Percentiles rank a stretch among this genome's conserved stretches.
These are phyloP conservation scores for Syndactyla subalaris DNA, from an alignment of 2,797 vertebrate species.

Conservation along the genomic window DNA sequence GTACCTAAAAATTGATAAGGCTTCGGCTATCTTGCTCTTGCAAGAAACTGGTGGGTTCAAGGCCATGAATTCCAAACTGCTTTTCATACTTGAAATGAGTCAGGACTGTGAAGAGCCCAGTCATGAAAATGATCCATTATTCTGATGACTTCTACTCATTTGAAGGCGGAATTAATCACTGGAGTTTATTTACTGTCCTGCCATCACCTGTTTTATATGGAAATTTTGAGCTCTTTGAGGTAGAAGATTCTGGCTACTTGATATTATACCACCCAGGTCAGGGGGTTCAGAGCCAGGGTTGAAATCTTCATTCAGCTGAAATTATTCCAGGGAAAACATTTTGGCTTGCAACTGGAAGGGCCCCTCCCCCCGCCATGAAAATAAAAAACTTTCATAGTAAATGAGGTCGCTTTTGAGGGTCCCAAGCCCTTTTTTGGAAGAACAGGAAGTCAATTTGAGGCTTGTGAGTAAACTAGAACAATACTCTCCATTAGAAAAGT, in stretches of 20 bases:
- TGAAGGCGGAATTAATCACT: not conserved
- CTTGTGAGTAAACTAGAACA: not conserved
- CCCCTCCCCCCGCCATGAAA: fast-evolving
- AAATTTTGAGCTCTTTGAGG: not conserved
- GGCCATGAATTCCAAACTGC: not conserved
- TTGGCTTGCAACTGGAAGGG: not conserved
- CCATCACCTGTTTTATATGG: not conserved
- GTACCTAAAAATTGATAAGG: not conserved
- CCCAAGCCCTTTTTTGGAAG: not conserved
- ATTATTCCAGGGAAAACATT: not conserved
- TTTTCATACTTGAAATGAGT: not conserved
- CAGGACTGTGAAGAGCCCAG: not conserved
- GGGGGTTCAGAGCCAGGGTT: not conserved
- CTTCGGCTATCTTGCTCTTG: not conserved
- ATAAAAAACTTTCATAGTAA: not conserved
- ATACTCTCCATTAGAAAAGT: not conserved
- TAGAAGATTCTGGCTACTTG: not conserved
- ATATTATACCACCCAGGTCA: not conserved
- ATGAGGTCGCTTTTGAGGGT: not conserved
- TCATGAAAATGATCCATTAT: not conserved
- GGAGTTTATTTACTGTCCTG: not conserved
- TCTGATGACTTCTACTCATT: not conserved
- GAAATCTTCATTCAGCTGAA: not conserved
- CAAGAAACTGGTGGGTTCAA: not conserved
- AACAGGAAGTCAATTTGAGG: not conserved